Evolutionary conservation across 2,888 invertebrate genomes (phyloP), one percentile per base, ranked within the genome.

Genomic region (Metacarcinus magister): DNA sequence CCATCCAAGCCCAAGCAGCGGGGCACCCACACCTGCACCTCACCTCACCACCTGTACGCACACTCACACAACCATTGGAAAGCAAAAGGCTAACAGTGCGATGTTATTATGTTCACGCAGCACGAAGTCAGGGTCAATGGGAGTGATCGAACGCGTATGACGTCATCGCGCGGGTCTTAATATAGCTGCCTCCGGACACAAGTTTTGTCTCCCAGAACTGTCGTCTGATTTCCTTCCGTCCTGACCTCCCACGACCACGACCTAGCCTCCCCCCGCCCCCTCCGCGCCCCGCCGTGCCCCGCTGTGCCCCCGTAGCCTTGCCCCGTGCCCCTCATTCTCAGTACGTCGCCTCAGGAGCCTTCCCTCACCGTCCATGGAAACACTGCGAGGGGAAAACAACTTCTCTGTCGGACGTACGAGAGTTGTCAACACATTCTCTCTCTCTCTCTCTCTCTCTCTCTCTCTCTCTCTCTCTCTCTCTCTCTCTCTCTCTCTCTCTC

Each of bases 171-270:
- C 19, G 19, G 67, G 67, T 93, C 93, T 93, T 93, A 93, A 93
- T 93, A 93, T 93, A 93, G 93, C 93, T 67, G 67, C 93, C 93
- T 93, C 93, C 93, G 93, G 93, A 93, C 93, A 82, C 82, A 82
- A 82, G 32, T 82, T 82, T 82, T 82, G 82, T 82, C 82, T 82
- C 82, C 82, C 82, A 32, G 32, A 82, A 82, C 82, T 82, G 82
- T 82, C 28, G 82, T 82, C 82, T 82, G 82, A 82, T 82, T 82
- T 82, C 82, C 82, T 82, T 82, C 82, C 82, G 7, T 32, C 82
- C 82, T 82, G 82, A 82, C 82, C 82, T 82, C 82, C 82, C 82
- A 8, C 32, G 32, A 10, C 10, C 82, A 32, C 82, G 82, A 32
- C 82, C 32, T 13, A 32, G 82, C 82, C 32, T 13, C 82, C 13